Percentiles rank a stretch among this genome's conserved stretches.
Conservation (phyloP, 2,888 invertebrate genomes). For the Cremastinae sp. region DNA sequence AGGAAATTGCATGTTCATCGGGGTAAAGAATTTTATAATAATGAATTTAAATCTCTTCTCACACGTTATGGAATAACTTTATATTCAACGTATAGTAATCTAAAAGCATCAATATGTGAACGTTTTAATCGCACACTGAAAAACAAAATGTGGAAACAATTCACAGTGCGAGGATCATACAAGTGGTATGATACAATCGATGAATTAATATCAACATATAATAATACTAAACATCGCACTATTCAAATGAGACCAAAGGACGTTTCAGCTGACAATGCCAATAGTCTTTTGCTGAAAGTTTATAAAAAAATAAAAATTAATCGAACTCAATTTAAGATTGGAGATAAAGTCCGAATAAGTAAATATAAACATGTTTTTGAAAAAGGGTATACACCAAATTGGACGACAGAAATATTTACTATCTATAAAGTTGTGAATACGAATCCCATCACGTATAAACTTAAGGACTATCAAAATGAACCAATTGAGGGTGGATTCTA, state of each 20-base stretch:
- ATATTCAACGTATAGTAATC: slow-evolving; percentile 17
- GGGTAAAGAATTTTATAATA: slow-evolving; percentile 3
- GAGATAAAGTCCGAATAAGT: no score
- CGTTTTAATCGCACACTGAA: slow-evolving; percentile 69
- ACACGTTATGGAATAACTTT: no score
- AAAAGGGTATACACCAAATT: no score
- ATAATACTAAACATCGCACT: slow-evolving; percentile 25
- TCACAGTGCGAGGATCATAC: slow-evolving; percentile 61
- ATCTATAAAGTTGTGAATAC: slow-evolving; percentile 67
- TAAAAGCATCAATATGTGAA: slow-evolving; percentile 71
- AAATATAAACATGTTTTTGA: no score
- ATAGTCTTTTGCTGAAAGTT: not conserved
- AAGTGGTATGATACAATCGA: slow-evolving; percentile 59
- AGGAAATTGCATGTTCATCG: not conserved
- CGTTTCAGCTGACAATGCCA: not conserved
- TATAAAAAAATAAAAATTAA: no score
- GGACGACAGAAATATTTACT: not conserved
- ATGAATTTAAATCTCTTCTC: no score
- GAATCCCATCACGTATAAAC: slow-evolving; percentile 69
- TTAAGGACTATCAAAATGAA: slow-evolving; percentile 68
- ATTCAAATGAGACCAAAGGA: slow-evolving; percentile 16
- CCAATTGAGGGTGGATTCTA: slow-evolving; percentile 64
- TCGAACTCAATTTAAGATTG: no score
- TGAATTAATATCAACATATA: slow-evolving; percentile 62
- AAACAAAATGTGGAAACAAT: slow-evolving; percentile 67